phyloP scores from a whole-genome alignment of 2,113 vertebrate genomes.

The Campylorhamphus procurvoides region DNA sequence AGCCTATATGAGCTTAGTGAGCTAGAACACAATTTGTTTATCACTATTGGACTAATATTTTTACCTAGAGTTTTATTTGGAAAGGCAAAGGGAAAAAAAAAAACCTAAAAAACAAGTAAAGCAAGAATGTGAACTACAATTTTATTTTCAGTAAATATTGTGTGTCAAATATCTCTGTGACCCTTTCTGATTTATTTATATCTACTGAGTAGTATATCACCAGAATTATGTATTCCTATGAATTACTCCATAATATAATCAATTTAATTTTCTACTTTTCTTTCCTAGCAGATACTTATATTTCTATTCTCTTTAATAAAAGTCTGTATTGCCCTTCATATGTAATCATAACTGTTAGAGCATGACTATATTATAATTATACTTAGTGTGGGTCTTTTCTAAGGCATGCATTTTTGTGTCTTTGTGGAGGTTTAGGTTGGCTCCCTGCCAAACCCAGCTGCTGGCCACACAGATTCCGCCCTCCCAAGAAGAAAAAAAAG shows the following conservation, averaged over 20 bases:
- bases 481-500: too few relatives aligned
- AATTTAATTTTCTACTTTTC: not conserved
- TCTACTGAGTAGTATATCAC: not conserved
- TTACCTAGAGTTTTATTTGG: not conserved
- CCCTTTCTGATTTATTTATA: not conserved
- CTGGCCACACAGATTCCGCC: too few relatives aligned
- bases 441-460: too few relatives aligned
- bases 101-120: not conserved
- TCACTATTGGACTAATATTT: not conserved
- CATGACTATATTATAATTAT: not conserved
- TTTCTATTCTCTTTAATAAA: not conserved
- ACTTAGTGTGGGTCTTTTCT: not conserved
- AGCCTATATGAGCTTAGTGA: not conserved
- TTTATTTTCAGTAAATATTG: not conserved
- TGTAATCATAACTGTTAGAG: not conserved
- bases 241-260: not conserved
- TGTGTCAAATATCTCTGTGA: not conserved
- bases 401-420: not conserved
- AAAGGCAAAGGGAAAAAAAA: not conserved
- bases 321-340: not conserved
- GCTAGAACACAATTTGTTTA: not conserved
- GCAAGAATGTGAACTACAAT: rapidly evolving
- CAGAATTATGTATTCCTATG: not conserved
- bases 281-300: not conserved
- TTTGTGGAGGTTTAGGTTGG: too few relatives aligned